Evolutionary conservation across 2,797 vertebrate species (phyloP), one percentile per base, ranked within the genome.

Genomic region (Chaenodraco wilsoni): DNA sequence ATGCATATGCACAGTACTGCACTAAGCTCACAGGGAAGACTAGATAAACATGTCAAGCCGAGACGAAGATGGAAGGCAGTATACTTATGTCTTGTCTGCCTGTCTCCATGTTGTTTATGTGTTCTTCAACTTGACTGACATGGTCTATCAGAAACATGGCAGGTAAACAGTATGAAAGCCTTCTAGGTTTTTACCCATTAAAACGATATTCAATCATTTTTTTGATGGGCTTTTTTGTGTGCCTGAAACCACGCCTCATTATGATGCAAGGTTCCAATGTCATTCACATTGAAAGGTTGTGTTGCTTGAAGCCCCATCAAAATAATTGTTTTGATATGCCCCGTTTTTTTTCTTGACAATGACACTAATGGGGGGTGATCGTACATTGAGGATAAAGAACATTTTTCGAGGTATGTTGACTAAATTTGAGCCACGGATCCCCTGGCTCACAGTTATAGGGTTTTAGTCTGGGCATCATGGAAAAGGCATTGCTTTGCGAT

Each of bases 311-410:
- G 93, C 84, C 74, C 77, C 74, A 91, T 93, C 90, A 90, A 90
- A 93, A 93, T 93, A 92, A 95, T 93, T 91, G 86, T 91, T 94
- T 90, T 92, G 86, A 93, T 93, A 87, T 89, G 86, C 90, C 83
- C 72, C 13, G 62, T 88, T 91, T 91, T 27, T 89, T 85, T 63
- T 85, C 85, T 84, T 91, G 86, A 91, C 88, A 84, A 73, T 91
- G 88, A 91, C 90, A 88, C 86, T 90, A 91, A 94, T 90, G 82
- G 81, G 76, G 84, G 86, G 67, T 83, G 86, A 93, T 90, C 52
- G 82, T 64, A 83, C 79, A 87, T 85, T 77, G 85, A 88, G 58
- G 62, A 90, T 87, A 72, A 84, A 88, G 79, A 76, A 80, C 5
- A 63, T 67, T 82, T 84, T 88, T 83, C 69, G 62, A 87, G 76